Evolutionary conservation across 2,113 vertebrate genomes (phyloP), one percentile per base, ranked within the genome.

Genomic region (Delphinapterus leucas): DNA sequence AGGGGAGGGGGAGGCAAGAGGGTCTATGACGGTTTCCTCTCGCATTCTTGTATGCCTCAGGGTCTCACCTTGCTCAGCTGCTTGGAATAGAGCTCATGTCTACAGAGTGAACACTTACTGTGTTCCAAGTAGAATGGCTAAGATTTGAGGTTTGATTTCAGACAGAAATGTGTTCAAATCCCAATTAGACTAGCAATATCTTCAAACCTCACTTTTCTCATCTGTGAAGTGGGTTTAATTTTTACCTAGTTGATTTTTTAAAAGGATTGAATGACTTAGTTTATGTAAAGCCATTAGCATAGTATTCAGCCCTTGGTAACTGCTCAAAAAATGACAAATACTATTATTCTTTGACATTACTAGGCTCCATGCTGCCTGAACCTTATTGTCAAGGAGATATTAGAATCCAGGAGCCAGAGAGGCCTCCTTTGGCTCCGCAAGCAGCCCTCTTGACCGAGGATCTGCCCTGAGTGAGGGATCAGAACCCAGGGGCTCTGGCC

Each of bases 161-260:
- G 55, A 67, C 15, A 76, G 53, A 90, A 61, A 21, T 80, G 13
- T 67, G 33, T 25, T 90, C 65, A 8, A 36, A 67, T 73, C 26
- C 55, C 65, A 49, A 20, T 4, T 31, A 4, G 21, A 82, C 14
- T 23, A 67, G 20, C n/a, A 38, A 33, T 23, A 67, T 2, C 61
- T 77, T 60, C 63, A 90, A 83, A 6, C 26, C 36, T 68, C 26
- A 23, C 31, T 82, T 71, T 79, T 71, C n/a, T 74, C 41, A 36
- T 44, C 47, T 61, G 53, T 85, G 58, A 89, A 80, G 44, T 82
- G 58, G 58, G 41, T 81, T 84, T 86, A 61, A 93, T 76, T 33
- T 76, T n/a, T 36, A 76, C 13, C 41, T 53, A 33, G 47, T 53
- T 81, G 55, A 38, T 36, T 95, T 68, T 12, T 68, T 53, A 11